Conservation (phyloP, 2,113 vertebrate genomes). For the Syrmaticus mikado region DNA sequence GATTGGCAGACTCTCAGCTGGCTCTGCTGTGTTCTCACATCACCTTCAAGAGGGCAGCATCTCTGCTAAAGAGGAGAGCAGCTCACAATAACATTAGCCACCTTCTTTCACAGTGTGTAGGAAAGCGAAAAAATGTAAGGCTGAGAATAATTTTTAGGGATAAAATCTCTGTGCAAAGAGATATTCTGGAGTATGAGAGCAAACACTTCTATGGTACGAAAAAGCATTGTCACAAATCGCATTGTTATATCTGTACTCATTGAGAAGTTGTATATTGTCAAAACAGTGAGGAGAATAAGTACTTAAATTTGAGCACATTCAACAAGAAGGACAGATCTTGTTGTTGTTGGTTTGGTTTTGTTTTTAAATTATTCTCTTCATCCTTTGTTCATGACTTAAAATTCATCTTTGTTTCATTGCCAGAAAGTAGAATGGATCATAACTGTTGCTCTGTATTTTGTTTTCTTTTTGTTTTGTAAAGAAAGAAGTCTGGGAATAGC, state of each 20-base stretch:
- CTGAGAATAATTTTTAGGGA: not conserved
- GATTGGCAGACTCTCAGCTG: not conserved
- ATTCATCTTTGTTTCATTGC: conserved; percentile 26
- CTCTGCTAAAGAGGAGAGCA: not conserved
- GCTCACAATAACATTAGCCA: not conserved
- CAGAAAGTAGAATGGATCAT: conserved; percentile 17
- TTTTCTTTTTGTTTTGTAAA: not conserved
- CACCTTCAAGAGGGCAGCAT: not conserved
- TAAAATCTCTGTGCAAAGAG: not conserved
- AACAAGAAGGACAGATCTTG: not conserved
- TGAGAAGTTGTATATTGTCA: not conserved
- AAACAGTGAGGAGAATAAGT: not conserved
- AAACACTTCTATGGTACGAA: accelerated
- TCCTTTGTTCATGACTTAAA: not conserved
- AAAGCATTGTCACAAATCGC: not conserved
- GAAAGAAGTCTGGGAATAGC: not conserved
- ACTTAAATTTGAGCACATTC: not conserved
- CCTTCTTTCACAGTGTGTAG: not conserved
- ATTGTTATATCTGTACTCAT: not conserved
- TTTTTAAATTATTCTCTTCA: not conserved
- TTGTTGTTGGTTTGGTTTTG: not conserved
- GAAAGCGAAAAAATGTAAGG: not conserved
- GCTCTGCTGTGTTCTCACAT: not conserved
- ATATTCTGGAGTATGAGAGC: not conserved
- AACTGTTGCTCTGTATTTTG: not conserved